Conservation (phyloP, 1,140 invertebrate species). For the Potamilus streckersoni region DNA sequence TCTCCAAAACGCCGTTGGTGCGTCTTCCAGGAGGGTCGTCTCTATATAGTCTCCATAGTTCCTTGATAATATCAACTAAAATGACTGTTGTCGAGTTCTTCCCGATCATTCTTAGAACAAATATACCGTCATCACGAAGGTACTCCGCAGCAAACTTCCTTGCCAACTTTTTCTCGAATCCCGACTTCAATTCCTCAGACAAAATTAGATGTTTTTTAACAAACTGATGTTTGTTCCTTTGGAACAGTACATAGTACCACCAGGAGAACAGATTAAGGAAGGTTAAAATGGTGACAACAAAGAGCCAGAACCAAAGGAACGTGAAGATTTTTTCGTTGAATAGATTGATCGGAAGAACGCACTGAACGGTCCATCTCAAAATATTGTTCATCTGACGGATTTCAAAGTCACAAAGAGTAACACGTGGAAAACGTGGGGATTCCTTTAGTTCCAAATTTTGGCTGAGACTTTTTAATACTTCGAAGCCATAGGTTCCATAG, state of each 20-base stretch:
- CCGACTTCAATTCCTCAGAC: constrained; percentile 22
- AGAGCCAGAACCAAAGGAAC: constrained; percentile 59
- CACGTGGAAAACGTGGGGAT: constrained; percentile 66
- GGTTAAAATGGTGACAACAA: constrained; percentile 60
- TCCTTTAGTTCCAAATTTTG: constrained; percentile 62
- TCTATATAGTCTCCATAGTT: constrained; percentile 53
- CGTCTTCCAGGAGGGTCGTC: constrained; percentile 2
- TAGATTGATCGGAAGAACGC: constrained; percentile 71
- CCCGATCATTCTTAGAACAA: constrained; percentile 47
- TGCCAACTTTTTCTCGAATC: constrained; percentile 29
- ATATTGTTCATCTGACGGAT: constrained; percentile 68
- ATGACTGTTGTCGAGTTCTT: constrained; percentile 62
- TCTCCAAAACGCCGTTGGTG: no score
- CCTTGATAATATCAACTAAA: constrained; percentile 52
- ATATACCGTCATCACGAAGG: constrained; percentile 51
- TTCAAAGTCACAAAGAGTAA: constrained; percentile 71
- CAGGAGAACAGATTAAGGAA: constrained; percentile 59
- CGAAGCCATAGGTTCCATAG: constrained; percentile 65
- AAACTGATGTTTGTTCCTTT: constrained; percentile 49
- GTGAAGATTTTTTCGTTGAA: constrained; percentile 73
- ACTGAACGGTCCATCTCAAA: constrained; percentile 67
- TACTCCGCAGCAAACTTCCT: constrained; percentile 38
- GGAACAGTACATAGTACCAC: constrained; percentile 48
- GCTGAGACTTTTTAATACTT: constrained; percentile 62
- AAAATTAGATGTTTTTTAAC: constrained; percentile 63